phyloP scores from a whole-genome alignment of 2,797 vertebrate genomes.

The Hipposideros larvatus region DNA sequence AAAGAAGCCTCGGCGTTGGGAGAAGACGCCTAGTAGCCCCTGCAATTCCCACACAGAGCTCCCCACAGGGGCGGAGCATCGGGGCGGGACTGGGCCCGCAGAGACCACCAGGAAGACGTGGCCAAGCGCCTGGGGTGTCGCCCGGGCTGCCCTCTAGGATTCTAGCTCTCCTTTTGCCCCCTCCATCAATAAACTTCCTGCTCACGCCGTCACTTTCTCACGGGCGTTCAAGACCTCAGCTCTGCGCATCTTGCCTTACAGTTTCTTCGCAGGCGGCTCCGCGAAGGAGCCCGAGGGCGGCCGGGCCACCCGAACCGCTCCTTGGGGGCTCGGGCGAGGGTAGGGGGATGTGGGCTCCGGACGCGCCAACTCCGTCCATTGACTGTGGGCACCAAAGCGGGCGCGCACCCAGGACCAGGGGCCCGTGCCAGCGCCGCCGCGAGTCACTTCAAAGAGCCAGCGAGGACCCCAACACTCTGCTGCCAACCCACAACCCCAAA shows the following conservation, averaged over 20 bases:
- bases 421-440: not conserved
- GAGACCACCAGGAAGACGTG: too few relatives aligned
- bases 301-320: not conserved
- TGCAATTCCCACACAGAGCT: accelerated
- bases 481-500: not conserved
- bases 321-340: not conserved
- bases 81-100: too few relatives aligned
- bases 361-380: not conserved
- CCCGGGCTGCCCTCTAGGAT: not conserved
- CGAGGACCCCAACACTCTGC: not conserved
- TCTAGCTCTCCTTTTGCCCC: not conserved
- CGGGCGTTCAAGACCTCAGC: not conserved
- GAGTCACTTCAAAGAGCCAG: not conserved
- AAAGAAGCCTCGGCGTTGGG: not conserved
- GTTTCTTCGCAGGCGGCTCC: not conserved
- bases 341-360: not conserved
- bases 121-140: not conserved
- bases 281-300: not conserved
- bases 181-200: slow-evolving; percentile 57
- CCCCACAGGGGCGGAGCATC: not conserved
- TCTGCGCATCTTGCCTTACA: not conserved
- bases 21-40: not conserved
- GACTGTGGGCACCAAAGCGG: not conserved
- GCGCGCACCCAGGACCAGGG: not conserved
- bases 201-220: not conserved